Base-by-base conservation (phyloP, 1,140 invertebrate genomes). In the Drosophila nannoptera region DNA sequence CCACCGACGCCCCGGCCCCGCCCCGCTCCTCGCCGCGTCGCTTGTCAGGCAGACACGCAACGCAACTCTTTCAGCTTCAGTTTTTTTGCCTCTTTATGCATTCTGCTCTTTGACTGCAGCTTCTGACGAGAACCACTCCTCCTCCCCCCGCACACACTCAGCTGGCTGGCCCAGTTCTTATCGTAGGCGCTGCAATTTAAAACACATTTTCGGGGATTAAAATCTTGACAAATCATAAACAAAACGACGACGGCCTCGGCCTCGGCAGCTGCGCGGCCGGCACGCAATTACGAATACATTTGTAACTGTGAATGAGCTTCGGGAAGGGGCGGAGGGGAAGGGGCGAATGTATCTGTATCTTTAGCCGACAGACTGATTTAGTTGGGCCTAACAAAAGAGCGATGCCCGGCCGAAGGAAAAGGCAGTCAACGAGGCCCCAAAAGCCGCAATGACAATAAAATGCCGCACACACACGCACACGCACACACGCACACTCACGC, bases 191-290 rank as follows among this genome's bases (percentile, higher is more conserved):
- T 61, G 65, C 75, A 69, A 77, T 82, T 82, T 64, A 72, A 78
- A 76, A 77, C 73, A 78, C 73, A 84, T 84, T 80, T 80, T 77
- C 45, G 49, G 35, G 53, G 45, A 61, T 63, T 48, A 69, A 74
- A 48, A 74, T 84, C 76, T 77, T 77, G 78, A 84, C 77, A 86
- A 84, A 80, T 84, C 80, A 80, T 80, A 84, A 84, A 80, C 80
- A 84, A 80, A 84, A 80, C 52, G 48, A 32, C 49, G 55, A 40
- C 38, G 40, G 7, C 9, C 42, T 22, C 22, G 22, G 22, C 22
- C 22, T 22, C 11, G 62, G 56, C 69, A 71, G 69, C 63, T 67
- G 63, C 63, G 40, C 40, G 54, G 67, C 58, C 72, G 32, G 7
- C 50, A 73, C 29, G 36, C 71, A 78, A 69, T 77, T 73, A 67